Percentiles rank a stretch among this genome's conserved stretches.
Conservation (phyloP, 2,797 vertebrate genomes). For the Balearica regulorum region DNA sequence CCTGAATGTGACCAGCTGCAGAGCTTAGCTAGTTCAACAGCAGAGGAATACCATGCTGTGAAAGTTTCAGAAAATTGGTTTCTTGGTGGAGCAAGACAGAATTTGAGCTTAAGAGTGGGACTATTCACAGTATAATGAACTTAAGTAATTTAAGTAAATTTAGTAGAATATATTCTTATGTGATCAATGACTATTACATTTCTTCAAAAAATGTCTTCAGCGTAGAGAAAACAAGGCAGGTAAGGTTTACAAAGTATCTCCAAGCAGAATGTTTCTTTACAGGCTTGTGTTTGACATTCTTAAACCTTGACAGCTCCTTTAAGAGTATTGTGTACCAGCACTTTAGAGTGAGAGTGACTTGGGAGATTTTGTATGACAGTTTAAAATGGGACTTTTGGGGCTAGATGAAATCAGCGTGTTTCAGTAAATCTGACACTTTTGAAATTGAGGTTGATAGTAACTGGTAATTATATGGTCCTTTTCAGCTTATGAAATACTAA, state of each 20-base stretch:
- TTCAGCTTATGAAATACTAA: not conserved
- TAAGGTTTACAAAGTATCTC: not conserved
- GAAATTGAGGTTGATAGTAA: not conserved
- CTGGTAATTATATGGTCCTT: not conserved
- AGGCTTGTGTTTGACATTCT: not conserved
- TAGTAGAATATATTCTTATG: not conserved
- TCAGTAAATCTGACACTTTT: not conserved
- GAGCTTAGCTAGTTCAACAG: not conserved
- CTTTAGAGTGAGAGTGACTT: not conserved
- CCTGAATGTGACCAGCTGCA: not conserved
- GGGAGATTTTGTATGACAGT: not conserved
- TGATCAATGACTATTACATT: not conserved
- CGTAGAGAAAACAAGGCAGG: not conserved
- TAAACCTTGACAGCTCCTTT: not conserved
- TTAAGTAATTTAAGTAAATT: not conserved
- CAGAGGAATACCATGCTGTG: not conserved
- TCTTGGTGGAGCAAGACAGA: not conserved
- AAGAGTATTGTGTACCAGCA: not conserved
- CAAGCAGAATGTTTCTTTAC: not conserved
- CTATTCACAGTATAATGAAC: not conserved
- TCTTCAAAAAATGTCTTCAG: not conserved
- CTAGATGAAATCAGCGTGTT: not conserved
- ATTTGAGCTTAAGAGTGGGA: not conserved
- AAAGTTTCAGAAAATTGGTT: not conserved
- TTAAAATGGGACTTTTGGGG: not conserved